These are phyloP conservation scores for Calyptomena viridis DNA, from an alignment of 2,113 vertebrate species.

Conservation along the genomic window DNA sequence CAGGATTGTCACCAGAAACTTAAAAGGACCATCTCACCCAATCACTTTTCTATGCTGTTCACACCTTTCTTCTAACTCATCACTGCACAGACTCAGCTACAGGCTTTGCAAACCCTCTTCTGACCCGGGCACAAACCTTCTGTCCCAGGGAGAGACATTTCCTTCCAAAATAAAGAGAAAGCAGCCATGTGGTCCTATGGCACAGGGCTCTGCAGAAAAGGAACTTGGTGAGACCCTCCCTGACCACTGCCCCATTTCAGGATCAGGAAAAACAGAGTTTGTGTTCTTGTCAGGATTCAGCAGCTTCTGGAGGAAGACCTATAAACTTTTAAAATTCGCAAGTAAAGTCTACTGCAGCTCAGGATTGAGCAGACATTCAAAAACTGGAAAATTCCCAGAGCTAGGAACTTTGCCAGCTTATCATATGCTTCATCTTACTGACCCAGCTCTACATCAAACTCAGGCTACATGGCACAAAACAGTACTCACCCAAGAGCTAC, in stretches of 20 bases:
- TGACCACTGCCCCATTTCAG: neutral
- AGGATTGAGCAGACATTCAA: neutral
- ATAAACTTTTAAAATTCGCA: neutral
- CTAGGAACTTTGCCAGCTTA: neutral
- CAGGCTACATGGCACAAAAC: neutral
- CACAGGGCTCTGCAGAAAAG: neutral
- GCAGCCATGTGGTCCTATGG: neutral
- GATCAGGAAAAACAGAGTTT: neutral
- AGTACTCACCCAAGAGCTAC: neutral
- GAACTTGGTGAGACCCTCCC: rapidly evolving
- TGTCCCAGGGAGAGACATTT: neutral
- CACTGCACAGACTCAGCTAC: neutral
- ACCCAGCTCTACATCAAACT: neutral
- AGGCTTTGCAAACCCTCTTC: neutral
- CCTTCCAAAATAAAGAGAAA: neutral
- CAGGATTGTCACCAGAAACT: neutral
- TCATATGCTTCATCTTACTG: neutral
- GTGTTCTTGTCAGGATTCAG: neutral
- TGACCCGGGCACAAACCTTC: neutral
- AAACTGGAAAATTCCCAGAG: neutral
- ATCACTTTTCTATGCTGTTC: neutral
- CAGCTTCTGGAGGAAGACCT: neutral
- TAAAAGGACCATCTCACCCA: neutral
- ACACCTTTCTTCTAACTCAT: neutral
- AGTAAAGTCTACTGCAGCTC: neutral